phyloP scores from a whole-genome alignment of 2,888 invertebrate species.

The Steinernema hermaphroditum region DNA sequence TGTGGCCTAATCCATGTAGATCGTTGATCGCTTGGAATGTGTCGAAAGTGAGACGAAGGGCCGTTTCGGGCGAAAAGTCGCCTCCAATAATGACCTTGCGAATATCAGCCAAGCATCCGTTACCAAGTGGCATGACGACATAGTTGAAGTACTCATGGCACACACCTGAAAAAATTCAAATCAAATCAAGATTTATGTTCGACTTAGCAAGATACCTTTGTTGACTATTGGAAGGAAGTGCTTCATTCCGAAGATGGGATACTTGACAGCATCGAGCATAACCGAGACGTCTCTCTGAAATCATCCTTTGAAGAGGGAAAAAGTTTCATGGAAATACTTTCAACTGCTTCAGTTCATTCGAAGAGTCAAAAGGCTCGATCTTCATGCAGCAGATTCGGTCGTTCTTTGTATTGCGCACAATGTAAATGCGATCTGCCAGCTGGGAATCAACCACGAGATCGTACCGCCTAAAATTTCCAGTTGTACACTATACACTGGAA shows the following conservation, averaged over 20 bases:
- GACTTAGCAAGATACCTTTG: conserved; percentile 3
- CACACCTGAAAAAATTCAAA: not conserved
- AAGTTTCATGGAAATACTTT: not conserved
- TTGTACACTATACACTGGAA: not conserved
- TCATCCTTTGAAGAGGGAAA: no score
- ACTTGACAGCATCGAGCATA: conserved; percentile 27
- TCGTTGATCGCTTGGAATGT: not conserved
- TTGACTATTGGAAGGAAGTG: conserved; percentile 28
- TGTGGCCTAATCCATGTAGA: not conserved
- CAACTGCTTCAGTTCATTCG: conserved; percentile 34
- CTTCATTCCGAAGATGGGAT: conserved; percentile 15
- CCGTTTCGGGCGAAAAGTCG: not conserved
- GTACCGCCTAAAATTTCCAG: not conserved
- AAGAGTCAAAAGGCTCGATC: conserved; percentile 24
- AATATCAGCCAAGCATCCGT: conserved; percentile 29
- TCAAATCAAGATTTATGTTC: not conserved
- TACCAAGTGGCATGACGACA: conserved; percentile 27
- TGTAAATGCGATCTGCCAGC: conserved; percentile 32
- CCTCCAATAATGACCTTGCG: not conserved
- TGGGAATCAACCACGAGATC: conserved; percentile 27
- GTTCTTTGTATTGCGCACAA: conserved; percentile 27
- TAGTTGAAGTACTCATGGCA: conserved; percentile 31
- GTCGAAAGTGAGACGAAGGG: not conserved
- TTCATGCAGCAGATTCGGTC: conserved; percentile 25
- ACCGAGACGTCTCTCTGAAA: conserved; percentile 26